Base-by-base conservation (phyloP, 2,797 vertebrate species). In the Lindbergichthys nudifrons region DNA sequence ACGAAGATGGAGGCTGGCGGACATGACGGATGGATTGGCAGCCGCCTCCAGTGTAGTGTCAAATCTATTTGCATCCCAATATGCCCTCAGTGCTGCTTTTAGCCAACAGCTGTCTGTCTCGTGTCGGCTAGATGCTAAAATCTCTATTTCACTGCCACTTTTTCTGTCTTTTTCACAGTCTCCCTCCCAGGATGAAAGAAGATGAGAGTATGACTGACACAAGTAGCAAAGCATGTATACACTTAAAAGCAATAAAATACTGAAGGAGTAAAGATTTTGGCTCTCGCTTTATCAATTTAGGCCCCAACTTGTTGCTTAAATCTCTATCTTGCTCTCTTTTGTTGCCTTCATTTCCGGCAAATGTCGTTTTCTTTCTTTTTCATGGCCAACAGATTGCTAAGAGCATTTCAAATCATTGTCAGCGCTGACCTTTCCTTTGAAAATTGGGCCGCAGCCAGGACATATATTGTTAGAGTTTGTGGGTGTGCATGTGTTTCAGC, bases 401-500 rank as follows among this genome's bases (percentile, higher is more conserved):
- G 87, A 73, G 26, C 61, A 65, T 77, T 83, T 90, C 65, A 83
- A 91, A 85, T 85, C 82, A 87, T 58, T 85, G 86, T 87, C 89
- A 84, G 82, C 19, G 26, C 39, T 90, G 88, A 92, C 89, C 89
- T 92, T 91, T 90, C 51, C 71, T 67, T 76, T 80, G 45, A 77
- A 86, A 84, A 91, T 61, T 79, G 70, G 46, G 65, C 72, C 19
- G 46, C 71, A 72, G 48, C 69, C 59, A 75, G 46, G 21, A 47
- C 64, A 42, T 65, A 53, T 66, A 83, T 60, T 72, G 61, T 66
- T 32, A 64, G 26, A 12, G 62, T 47, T 47, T 46, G 43, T 68
- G 66, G 11, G 65, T 30, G 80, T 39, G 78, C 45, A 64, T 42
- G 61, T 69, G 67, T 60, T 60, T 53, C 26, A 14, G 42, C 42